A percentile compares a stretch with the other conserved stretches of the same genome.
phyloP scores from a whole-genome alignment of 2,888 invertebrate genomes.

The Cryptocheilus praepositus region DNA sequence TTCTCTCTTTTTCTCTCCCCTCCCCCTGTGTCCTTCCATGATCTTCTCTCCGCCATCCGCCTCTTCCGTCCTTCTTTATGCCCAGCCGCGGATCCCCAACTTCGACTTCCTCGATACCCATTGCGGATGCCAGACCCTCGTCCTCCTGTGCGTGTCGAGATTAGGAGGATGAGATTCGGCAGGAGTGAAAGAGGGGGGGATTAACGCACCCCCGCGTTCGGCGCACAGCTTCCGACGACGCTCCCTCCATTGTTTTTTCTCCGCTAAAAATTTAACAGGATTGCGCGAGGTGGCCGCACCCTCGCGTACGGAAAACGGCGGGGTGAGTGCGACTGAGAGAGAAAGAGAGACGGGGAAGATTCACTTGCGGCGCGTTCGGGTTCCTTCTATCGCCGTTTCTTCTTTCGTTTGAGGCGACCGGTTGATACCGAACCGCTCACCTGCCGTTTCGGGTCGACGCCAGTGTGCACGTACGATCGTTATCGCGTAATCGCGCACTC shows the following conservation, averaged over 20 bases:
- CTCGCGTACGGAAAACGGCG: too few relatives aligned
- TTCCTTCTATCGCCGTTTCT: too few relatives aligned
- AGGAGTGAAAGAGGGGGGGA: constrained; percentile 38
- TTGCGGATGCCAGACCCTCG: constrained; percentile 55
- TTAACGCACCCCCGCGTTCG: constrained; percentile 52
- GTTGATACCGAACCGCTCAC: constrained; percentile 42
- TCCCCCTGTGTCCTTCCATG: constrained; percentile 18
- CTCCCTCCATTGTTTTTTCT: constrained; percentile 58
- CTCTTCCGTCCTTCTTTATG: constrained; percentile 28
- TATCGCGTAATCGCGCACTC: constrained; percentile 5
- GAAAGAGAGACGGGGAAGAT: too few relatives aligned
- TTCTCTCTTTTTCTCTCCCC: constrained; percentile 36
- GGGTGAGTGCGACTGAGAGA: too few relatives aligned
- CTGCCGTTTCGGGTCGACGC: constrained; percentile 32
- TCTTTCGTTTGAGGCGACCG: constrained; percentile 11
- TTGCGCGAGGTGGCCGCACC: constrained; percentile 17
- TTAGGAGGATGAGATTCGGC: constrained; percentile 8
- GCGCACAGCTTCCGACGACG: constrained; percentile 41
- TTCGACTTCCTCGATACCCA: constrained; percentile 54
- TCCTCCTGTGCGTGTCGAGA: constrained; percentile 14
- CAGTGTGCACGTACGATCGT: background rate
- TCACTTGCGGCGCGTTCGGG: too few relatives aligned
- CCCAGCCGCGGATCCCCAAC: constrained; percentile 43
- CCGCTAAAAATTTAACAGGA: constrained; percentile 53
- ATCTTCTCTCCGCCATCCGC: constrained; percentile 12